phyloP scores from a whole-genome alignment of 2,113 vertebrate genomes.

The Sturnira hondurensis region DNA sequence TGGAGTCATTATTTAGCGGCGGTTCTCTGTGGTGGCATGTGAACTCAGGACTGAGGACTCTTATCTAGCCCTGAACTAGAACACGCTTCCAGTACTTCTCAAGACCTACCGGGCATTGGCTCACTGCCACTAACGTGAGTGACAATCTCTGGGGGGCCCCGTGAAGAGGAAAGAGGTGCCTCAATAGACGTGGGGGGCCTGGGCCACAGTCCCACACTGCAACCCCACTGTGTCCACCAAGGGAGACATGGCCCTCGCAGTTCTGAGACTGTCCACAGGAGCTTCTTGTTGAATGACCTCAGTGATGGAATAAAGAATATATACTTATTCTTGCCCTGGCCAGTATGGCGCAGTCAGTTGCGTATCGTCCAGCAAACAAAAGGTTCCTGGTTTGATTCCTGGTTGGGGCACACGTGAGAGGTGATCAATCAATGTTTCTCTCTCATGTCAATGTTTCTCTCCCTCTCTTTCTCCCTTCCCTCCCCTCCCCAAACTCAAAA shows the following conservation, averaged over 20 bases:
- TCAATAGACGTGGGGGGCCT: neutral
- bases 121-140: neutral
- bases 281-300: neutral
- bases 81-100: neutral
- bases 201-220: neutral
- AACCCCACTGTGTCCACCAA: neutral
- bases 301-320: neutral
- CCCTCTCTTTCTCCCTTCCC: neutral
- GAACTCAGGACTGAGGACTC: neutral
- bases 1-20: neutral
- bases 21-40: neutral
- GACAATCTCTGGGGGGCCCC: neutral
- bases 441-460: neutral
- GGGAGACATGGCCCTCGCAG: neutral
- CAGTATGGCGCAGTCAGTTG: neutral
- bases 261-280: neutral
- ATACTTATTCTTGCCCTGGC: too few relatives aligned
- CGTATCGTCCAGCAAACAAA: too few relatives aligned
- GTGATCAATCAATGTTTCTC: neutral
- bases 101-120: neutral
- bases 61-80: neutral
- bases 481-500: neutral
- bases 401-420: neutral
- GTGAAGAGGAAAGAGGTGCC: neutral
- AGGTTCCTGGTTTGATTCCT: too few relatives aligned